Percentiles rank a stretch among this genome's conserved stretches.
Evolutionary conservation across 1,140 invertebrate species (phyloP).

Genomic region (Polyergus mexicanus): DNA sequence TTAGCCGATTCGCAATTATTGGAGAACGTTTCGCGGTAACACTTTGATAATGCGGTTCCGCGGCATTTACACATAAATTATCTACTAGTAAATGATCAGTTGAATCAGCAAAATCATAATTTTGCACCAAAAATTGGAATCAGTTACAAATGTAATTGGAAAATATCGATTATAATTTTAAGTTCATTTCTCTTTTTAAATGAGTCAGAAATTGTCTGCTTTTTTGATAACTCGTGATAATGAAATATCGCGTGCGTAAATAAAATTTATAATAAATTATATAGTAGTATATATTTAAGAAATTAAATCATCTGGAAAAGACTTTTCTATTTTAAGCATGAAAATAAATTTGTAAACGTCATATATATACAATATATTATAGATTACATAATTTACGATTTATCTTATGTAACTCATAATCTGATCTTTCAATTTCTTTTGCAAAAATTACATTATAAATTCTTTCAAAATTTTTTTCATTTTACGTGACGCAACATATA

Average conservation of each 20-base stretch:
- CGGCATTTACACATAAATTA: constrained; percentile 60
- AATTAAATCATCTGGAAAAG: not conserved
- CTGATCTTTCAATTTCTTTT: not conserved
- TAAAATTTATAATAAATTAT: not conserved
- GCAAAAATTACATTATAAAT: not conserved
- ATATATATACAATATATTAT: not conserved
- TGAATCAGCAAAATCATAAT: constrained; percentile 45
- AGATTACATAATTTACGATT: constrained; percentile 25
- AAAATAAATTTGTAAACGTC: not conserved
- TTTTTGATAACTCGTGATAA: not conserved
- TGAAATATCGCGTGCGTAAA: not conserved
- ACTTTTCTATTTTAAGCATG: not conserved
- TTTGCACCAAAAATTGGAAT: constrained; percentile 43
- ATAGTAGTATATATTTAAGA: not conserved
- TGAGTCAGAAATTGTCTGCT: not conserved
- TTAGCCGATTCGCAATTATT: constrained; percentile 61
- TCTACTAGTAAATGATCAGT: constrained; percentile 36
- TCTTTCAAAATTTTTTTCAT: not conserved
- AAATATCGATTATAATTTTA: not conserved
- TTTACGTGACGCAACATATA: not conserved
- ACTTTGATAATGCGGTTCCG: constrained; percentile 50
- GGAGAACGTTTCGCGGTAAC: constrained; percentile 59
- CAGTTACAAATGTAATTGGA: constrained; percentile 18
- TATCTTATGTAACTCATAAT: constrained; percentile 17
- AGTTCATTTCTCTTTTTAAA: constrained; percentile 19